Percentiles rank a stretch among this genome's conserved stretches.
Evolutionary conservation across 2,888 invertebrate species (phyloP).

Genomic region (Drosophila siamana): DNA sequence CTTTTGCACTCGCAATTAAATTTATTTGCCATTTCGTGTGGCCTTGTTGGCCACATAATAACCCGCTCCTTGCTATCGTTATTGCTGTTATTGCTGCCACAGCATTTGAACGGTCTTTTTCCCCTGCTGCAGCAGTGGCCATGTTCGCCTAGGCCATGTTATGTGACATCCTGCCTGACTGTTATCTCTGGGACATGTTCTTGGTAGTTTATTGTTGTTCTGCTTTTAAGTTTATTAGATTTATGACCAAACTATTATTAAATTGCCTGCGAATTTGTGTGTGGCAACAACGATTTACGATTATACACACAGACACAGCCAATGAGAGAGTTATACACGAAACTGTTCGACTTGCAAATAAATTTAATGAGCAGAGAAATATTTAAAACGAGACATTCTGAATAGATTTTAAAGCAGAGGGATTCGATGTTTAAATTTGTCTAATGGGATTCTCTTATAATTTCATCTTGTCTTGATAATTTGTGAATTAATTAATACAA

Average conservation of each 20-base stretch:
- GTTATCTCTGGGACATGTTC: constrained; percentile 14
- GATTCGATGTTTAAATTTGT: no score
- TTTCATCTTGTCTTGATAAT: no score
- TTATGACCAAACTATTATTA: constrained; percentile 31
- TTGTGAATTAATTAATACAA: no score
- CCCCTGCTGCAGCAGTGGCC: background rate
- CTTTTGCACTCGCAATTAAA: constrained; percentile 51
- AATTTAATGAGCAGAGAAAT: background rate
- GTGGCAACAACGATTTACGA: constrained; percentile 1
- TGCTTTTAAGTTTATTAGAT: constrained; percentile 51
- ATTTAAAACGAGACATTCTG: background rate
- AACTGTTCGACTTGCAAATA: background rate
- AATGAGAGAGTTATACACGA: background rate
- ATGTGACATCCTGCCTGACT: background rate
- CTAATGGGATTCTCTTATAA: no score
- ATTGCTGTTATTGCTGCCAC: background rate
- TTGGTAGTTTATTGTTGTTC: constrained; percentile 19
- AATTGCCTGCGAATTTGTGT: constrained; percentile 15
- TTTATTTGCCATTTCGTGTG: constrained; percentile 39
- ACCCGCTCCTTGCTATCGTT: constrained; percentile 7
- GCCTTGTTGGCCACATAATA: constrained; percentile 29
- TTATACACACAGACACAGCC: background rate
- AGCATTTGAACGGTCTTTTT: constrained; percentile 1
- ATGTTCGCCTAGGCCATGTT: constrained; percentile 7
- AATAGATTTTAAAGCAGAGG: no score